Percentiles rank a stretch among this genome's conserved stretches.
Evolutionary conservation across 2,797 vertebrate genomes (phyloP).

Genomic region (Malurus splendens): DNA sequence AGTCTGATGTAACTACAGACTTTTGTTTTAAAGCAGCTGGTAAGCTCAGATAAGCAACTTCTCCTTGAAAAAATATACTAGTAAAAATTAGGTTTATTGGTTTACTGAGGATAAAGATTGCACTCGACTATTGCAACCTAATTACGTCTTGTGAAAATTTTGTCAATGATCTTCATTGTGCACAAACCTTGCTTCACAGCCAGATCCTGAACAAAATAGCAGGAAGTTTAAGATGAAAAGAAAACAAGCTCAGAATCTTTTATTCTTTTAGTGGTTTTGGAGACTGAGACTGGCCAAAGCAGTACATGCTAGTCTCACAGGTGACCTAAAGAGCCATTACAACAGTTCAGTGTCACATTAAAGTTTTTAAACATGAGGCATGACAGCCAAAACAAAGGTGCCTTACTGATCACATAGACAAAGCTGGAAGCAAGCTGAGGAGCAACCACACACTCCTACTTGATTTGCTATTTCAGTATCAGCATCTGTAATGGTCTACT

Average conservation of each 20-base stretch:
- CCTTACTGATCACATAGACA: background rate
- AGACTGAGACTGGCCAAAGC: background rate
- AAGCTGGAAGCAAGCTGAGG: background rate
- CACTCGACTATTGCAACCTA: background rate
- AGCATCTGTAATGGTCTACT: background rate
- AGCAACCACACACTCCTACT: background rate
- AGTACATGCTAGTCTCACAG: background rate
- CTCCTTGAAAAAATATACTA: background rate
- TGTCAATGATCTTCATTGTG: background rate
- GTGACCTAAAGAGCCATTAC: background rate
- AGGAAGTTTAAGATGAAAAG: background rate
- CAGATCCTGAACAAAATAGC: background rate
- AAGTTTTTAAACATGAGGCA: background rate
- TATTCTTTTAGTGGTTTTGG: background rate
- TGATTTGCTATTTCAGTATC: background rate
- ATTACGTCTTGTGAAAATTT: background rate
- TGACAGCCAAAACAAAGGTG: background rate
- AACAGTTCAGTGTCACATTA: background rate
- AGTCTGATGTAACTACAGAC: background rate
- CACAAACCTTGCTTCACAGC: background rate
- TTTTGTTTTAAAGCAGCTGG: background rate
- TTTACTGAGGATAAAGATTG: background rate
- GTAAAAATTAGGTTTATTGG: background rate
- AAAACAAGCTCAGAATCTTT: background rate
- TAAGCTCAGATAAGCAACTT: conserved; percentile 13